phyloP scores from a whole-genome alignment of 2,113 vertebrate genomes.

The Neolamprologus modestus region DNA sequence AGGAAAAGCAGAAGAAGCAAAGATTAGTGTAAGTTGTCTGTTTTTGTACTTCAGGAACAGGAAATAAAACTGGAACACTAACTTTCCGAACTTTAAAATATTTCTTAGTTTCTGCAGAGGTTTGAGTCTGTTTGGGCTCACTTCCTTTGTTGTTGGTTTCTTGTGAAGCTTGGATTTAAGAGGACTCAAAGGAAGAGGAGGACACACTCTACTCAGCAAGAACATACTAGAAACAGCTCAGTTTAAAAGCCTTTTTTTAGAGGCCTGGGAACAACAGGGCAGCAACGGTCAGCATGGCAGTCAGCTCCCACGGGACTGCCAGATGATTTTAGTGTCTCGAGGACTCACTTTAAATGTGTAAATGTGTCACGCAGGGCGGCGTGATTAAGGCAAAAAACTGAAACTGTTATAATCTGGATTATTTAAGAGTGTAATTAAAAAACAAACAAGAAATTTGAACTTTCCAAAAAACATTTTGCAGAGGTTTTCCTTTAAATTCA shows the following conservation, averaged over 20 bases:
- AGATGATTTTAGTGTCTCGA: not conserved
- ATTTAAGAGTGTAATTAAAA: not conserved
- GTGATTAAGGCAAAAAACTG: not conserved
- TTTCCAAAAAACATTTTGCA: rapidly evolving
- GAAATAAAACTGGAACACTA: not conserved
- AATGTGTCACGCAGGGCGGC: not conserved
- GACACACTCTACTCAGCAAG: not conserved
- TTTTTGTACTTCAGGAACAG: not conserved
- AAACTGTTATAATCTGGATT: not conserved
- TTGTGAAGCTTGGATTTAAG: not conserved
- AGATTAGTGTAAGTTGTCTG: not conserved
- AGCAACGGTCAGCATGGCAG: not conserved
- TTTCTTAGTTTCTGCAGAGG: not conserved
- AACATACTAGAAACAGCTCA: not conserved
- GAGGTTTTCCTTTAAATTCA: not conserved
- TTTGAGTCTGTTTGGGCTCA: not conserved
- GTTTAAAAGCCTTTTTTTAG: not conserved
- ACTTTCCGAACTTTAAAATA: rapidly evolving
- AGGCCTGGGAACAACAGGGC: not conserved
- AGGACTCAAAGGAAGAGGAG: not conserved
- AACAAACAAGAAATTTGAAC: not conserved
- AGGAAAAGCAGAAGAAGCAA: not conserved
- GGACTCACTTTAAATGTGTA: not conserved
- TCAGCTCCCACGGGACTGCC: not conserved
- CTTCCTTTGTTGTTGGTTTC: not conserved